These are phyloP conservation scores for Philereme transversata DNA, from an alignment of 2,888 invertebrate species.

Conservation along the genomic window DNA sequence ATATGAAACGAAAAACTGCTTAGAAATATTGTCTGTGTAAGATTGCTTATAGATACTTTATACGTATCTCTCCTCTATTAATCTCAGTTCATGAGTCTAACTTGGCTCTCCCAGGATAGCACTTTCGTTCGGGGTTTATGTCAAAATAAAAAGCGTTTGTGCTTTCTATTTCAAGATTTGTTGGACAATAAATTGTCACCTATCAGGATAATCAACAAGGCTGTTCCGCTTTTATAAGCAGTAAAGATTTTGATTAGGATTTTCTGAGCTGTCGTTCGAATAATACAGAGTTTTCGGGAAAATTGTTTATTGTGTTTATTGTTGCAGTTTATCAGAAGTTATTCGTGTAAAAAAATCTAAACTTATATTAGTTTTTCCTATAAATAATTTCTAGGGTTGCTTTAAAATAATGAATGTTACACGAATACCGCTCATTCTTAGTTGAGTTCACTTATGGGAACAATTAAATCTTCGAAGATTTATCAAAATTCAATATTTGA, in stretches of 20 bases:
- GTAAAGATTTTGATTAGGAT: constrained; percentile 25
- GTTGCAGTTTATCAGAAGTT: no score
- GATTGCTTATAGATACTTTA: not conserved
- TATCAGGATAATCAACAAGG: constrained; percentile 37
- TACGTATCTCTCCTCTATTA: not conserved
- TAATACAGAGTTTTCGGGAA: not conserved
- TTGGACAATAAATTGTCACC: constrained; percentile 40
- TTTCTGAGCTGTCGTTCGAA: constrained; percentile 29
- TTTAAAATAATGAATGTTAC: no score
- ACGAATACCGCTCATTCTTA: no score
- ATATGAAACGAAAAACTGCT: no score
- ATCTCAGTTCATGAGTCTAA: constrained; percentile 12
- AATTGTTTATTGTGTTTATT: not conserved
- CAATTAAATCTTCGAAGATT: no score
- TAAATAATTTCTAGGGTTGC: no score
- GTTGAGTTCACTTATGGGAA: no score
- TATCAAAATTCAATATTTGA: no score
- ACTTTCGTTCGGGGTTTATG: constrained; percentile 46
- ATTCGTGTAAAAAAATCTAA: no score
- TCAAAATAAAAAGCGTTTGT: constrained; percentile 47
- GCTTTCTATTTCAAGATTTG: constrained; percentile 38
- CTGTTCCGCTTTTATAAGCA: constrained; percentile 19
- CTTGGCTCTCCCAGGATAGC: constrained; percentile 28
- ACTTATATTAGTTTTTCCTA: no score
- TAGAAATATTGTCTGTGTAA: no score